Base-by-base conservation (phyloP, 2,113 vertebrate genomes). In the Orcinus orca region DNA sequence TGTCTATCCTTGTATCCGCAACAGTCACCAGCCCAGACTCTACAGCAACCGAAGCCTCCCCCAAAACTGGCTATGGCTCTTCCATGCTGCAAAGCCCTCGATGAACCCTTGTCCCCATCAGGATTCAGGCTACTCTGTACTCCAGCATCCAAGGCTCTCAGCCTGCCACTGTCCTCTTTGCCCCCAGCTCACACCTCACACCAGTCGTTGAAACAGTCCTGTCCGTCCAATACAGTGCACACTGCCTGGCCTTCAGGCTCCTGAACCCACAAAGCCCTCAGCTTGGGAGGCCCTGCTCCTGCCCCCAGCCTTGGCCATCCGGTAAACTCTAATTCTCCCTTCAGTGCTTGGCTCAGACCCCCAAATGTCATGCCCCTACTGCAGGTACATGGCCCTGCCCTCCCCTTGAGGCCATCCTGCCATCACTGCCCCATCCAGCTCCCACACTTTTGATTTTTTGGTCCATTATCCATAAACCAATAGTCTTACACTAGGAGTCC, bases 351-450 rank as follows among this genome's bases (percentile, higher is more conserved):
- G 8, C 18, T 65, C 82, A 50, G 55, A 67, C 21, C 26, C 1
- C 23, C 20, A n/a, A 0, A 3, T 10, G 7, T 5, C 36, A 50
- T 15, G 1, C 8, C 5, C 74, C 12, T 7, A 6, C 15, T 4
- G 6, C 2, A 12, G 36, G 20, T 29, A 4, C 36, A 38, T 1
- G 47, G 26, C 23, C 8, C 58, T 71, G 9, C 76, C 65, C 50
- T 21, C 8, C 50, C n/a, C 21, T 47, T 15, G 55, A 80, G 53
- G 60, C 10, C 67, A 31, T 3, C 26, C 71, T 26, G 62, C 53
- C 12, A 12, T 53, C 77, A 65, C 38, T 23, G 67, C 14, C 8
- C 23, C 0, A 3, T 38, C 44, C 20, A 77, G 44, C 31, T 70
- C 10, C 47, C 60, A 50, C 9, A 50, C 25, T 25, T 90, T n/a